Evolutionary conservation across 2,797 vertebrate genomes (phyloP).

Genomic region (Cetoscarus ocellatus): DNA sequence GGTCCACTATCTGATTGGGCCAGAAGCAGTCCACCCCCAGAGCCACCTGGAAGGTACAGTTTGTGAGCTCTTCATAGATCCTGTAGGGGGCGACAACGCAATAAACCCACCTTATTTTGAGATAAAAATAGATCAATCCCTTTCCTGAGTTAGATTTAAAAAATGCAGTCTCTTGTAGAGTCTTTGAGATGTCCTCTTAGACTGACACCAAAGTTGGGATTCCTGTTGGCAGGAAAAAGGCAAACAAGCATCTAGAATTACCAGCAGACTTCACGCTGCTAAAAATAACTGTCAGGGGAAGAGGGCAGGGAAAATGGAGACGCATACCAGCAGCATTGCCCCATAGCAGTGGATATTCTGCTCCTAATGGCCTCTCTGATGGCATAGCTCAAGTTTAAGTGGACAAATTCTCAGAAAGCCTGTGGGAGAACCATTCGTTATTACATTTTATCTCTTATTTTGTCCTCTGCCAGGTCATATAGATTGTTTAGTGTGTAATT

Average conservation of each 20-base stretch:
- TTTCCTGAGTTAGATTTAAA: background rate
- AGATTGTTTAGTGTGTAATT: background rate
- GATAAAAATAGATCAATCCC: background rate
- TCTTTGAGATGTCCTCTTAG: conserved; percentile 53
- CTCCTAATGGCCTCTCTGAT: conserved; percentile 9
- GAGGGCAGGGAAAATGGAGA: conserved; percentile 58
- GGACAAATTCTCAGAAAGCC: conserved; percentile 1
- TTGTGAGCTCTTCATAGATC: conserved; percentile 86
- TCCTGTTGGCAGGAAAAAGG: conserved; percentile 21
- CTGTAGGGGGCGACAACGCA: conserved; percentile 74
- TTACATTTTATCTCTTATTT: background rate
- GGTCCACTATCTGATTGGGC: conserved; percentile 88
- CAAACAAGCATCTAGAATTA: conserved; percentile 65
- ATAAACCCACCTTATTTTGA: background rate
- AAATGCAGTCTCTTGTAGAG: background rate
- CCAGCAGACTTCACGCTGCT: conserved; percentile 66
- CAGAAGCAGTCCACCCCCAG: conserved; percentile 86
- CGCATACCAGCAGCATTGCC: conserved; percentile 55
- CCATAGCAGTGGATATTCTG: conserved; percentile 34
- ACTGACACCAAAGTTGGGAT: conserved; percentile 12
- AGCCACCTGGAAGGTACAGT: conserved; percentile 88
- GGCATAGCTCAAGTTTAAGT: conserved; percentile 1
- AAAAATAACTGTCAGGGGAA: conserved; percentile 69
- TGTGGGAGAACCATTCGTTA: background rate
- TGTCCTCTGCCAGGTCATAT: no score